Base-by-base conservation (phyloP, 2,113 vertebrate species). In the Dermatemys mawii region DNA sequence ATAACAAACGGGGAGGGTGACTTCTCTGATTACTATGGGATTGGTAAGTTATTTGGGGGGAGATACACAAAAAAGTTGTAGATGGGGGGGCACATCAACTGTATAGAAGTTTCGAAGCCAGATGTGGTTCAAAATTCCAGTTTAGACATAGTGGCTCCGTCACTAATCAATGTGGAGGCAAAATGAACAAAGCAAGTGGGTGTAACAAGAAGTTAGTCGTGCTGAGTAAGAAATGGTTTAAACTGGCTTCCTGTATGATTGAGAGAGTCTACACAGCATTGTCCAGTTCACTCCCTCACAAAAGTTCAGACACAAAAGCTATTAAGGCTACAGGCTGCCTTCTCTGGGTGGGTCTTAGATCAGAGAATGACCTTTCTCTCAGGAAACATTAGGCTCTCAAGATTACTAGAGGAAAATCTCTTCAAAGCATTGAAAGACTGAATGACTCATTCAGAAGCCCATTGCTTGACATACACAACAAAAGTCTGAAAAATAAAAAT, bases 291-390 rank as follows among this genome's bases (percentile, higher is more conserved):
- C 24, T 41, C 84, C 46, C 8, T 60, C 48, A 93, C 38, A 83
- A 85, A 88, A 12, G 26, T 76, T 91, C 83, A 51, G 57, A 22
- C 38, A 67, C 22, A 94, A 78, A 94, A 81, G 32, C 79, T 57
- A 81, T 17, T 70, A 81, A 78, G 78, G 79, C 19, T 50, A 6
- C 16, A 24, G 54, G 13, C 81, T 14, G 86, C 38, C 76, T 91
- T 84, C 0, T 2, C 84, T 95, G 96, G 88, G 93, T 82, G 92
- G 93, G 63, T 81, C 53, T 90, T 96, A 84, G 89, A 86, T 94
- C 90, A 95, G 87, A 91, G 70, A 93, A 91, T 82, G 55, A 79
- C 54, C 60, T 95, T 96, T 81, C 94, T 91, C 79, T 89, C 87
- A 83, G 88, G 92, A 95, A 97, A 94, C 90, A 86, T 7, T 35